Evolutionary conservation across 2,797 vertebrate species (phyloP).

Genomic region (Tolypeutes matacus): DNA sequence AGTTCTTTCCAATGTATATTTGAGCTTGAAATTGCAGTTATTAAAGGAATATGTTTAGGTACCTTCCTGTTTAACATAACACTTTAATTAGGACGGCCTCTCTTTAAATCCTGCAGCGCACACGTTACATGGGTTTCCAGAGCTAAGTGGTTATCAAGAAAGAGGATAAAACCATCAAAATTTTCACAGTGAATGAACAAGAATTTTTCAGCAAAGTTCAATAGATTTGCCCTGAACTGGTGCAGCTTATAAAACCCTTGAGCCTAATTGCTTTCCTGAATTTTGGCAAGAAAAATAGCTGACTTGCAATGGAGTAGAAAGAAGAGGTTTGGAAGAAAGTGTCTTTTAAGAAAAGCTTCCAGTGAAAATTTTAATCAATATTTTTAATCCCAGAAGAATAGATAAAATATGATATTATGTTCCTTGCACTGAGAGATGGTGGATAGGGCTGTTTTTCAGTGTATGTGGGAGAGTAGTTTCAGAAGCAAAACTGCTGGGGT

Average conservation of each 20-base stretch:
- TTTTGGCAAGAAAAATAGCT: conserved; percentile 81
- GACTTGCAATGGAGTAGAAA: conserved; percentile 57
- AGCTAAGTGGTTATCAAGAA: conserved; percentile 81
- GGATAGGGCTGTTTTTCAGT: not conserved
- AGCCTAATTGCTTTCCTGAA: conserved; percentile 77
- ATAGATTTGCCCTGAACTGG: conserved; percentile 68
- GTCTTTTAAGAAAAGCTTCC: conserved; percentile 82
- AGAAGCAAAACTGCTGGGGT: not conserved
- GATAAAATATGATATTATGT: conserved; percentile 68
- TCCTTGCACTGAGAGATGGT: conserved; percentile 53
- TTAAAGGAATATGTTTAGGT: conserved; percentile 71
- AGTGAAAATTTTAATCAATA: conserved; percentile 78
- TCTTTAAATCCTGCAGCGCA: conserved; percentile 61
- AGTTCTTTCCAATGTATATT: conserved; percentile 47
- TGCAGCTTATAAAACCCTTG: conserved; percentile 75
- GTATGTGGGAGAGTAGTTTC: not conserved
- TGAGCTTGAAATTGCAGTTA: conserved; percentile 60
- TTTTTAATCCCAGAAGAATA: conserved; percentile 74
- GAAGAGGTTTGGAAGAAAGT: conserved; percentile 73
- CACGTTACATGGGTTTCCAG: conserved; percentile 58
- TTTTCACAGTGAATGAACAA: conserved; percentile 77
- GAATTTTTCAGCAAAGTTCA: conserved; percentile 81
- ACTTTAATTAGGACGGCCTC: conserved; percentile 78
- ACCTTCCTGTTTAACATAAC: conserved; percentile 41
- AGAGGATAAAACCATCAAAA: conserved; percentile 82